Percentiles rank a stretch among this genome's conserved stretches.
Evolutionary conservation across 2,888 invertebrate species (phyloP).

Genomic region (Cylloceria caligata): DNA sequence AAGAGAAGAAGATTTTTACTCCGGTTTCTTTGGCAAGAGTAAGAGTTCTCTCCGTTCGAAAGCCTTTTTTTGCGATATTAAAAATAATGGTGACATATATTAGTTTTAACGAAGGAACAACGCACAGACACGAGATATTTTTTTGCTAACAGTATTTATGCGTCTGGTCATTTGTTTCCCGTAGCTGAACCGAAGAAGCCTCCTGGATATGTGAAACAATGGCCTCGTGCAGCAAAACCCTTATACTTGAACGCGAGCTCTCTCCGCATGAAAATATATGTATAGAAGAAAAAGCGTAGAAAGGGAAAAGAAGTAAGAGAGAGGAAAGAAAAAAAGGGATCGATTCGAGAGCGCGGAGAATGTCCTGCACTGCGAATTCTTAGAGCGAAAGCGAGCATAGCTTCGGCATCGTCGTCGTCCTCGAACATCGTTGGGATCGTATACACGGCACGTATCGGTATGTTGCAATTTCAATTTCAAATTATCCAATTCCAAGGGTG

Average conservation of each 20-base stretch:
- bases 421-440: slow-evolving; percentile 16
- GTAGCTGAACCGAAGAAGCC: slow-evolving; percentile 66
- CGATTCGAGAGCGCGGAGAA: slow-evolving; percentile 52
- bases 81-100: slow-evolving; percentile 83
- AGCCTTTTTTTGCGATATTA: slow-evolving; percentile 78
- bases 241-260: slow-evolving; percentile 50
- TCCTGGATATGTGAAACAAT: slow-evolving; percentile 74
- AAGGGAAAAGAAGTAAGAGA: slow-evolving; percentile 8
- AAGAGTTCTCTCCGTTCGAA: slow-evolving; percentile 28
- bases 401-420: slow-evolving; percentile 40
- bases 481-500: slow-evolving; percentile 73
- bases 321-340: slow-evolving; percentile 50
- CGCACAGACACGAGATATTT: slow-evolving; percentile 60
- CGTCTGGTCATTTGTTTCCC: slow-evolving; percentile 80
- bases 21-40: slow-evolving; percentile 66
- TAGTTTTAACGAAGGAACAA: slow-evolving; percentile 81
- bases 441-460: slow-evolving; percentile 47
- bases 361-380: slow-evolving; percentile 55
- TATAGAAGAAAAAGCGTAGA: slow-evolving; percentile 35
- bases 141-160: slow-evolving; percentile 77
- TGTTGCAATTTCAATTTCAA: slow-evolving; percentile 77
- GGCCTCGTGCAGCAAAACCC: slow-evolving; percentile 71
- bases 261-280: slow-evolving; percentile 58
- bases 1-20: slow-evolving; percentile 50
- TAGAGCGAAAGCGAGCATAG: slow-evolving; percentile 31